Base-by-base conservation (phyloP, 2,113 vertebrate species). In the Pterophyllum scalare region DNA sequence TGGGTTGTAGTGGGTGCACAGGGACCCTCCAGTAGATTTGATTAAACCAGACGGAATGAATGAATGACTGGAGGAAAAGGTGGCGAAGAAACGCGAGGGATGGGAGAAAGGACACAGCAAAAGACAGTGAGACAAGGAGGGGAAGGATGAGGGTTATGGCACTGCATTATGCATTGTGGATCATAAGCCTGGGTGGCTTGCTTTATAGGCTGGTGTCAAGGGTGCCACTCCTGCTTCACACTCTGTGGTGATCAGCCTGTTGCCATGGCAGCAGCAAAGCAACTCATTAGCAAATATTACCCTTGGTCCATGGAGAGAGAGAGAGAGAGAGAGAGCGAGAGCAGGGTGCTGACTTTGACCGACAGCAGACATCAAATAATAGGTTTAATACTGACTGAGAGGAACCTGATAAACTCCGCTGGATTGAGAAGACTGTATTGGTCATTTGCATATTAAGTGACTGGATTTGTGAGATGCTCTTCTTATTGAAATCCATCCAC, bases 141-240 rank as follows among this genome's bases (percentile, higher is more conserved):
- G 22, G 24, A n/a, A 14, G 19, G 62, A 38, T 24, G 91, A 77
- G 80, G 87, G 88, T 65, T 88, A 38, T 33, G 56, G 60, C 93
- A 59, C 91, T 93, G 90, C 92, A 94, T 94, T 88, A 94, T 94
- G 90, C 92, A 93, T 93, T 46, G 61, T 56, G 57, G 87, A 89
- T 89, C 85, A 67, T 85, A 91, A 75, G 85, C 84, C 65, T 17
- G 85, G 64, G 85, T 79, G 77, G 74, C 75, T 88, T 62, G 89
- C 65, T 82, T 88, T 77, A 79, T 62, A 79, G 81, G 81, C 31
- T 80, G 64, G 91, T 92, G 91, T 94, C 90, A 86, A 86, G 87
- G 91, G 89, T 82, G 88, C 77, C 88, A 80, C 88, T 90, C 85
- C 89, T 88, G 80, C 82, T 81, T 91, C 84, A 70, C 86, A 52